Conservation (phyloP, 2,888 invertebrate genomes). For the Pogonocherus hispidulus region DNA sequence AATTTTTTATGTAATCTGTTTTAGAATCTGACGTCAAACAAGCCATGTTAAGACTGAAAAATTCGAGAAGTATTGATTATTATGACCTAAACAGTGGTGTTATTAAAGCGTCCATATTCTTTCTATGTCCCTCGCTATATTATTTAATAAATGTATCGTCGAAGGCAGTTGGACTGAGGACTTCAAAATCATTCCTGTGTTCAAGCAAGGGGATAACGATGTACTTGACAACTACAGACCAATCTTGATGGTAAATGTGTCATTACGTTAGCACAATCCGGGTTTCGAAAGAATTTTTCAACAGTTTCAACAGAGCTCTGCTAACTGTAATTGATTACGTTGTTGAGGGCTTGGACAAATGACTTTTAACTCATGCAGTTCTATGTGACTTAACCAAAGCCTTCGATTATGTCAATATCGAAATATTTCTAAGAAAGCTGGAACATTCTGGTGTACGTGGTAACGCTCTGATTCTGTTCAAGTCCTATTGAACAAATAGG, state of each 20-base stretch:
- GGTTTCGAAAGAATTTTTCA: not conserved
- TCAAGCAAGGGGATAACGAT: not conserved
- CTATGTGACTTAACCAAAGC: slow-evolving; percentile 2
- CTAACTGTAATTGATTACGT: not conserved
- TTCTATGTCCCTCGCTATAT: not conserved
- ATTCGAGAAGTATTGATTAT: not conserved
- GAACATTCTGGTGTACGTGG: not conserved
- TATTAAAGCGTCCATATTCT: not conserved
- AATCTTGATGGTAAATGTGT: not conserved
- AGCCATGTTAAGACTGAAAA: not conserved
- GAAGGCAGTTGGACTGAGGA: not conserved
- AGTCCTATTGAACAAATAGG: not conserved
- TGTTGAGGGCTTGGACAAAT: not conserved
- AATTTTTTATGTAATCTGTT: not conserved
- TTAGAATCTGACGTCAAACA: not conserved
- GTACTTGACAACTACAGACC: not conserved
- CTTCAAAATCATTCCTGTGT: not conserved
- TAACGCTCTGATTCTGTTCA: not conserved
- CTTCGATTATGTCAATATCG: slow-evolving; percentile 1
- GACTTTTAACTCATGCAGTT: not conserved
- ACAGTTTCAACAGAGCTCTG: not conserved
- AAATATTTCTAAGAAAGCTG: not conserved
- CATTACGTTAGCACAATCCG: not conserved
- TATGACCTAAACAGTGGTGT: not conserved
- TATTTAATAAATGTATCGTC: slow-evolving; percentile 1